Conservation (phyloP, 2,797 vertebrate species). For the Channa striata region DNA sequence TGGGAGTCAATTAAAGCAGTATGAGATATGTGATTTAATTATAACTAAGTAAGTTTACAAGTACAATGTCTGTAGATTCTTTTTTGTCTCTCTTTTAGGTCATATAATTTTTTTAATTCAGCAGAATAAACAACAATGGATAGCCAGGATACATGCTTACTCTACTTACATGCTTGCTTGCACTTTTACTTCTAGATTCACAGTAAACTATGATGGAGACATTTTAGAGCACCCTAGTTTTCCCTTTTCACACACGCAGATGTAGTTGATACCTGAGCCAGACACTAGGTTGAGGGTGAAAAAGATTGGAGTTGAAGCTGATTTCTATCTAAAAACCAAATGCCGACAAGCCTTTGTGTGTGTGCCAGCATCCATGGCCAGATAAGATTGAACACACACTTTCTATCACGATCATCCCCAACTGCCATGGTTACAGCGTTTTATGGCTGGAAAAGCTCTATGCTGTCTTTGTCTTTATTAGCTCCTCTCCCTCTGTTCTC, state of each 20-base stretch:
- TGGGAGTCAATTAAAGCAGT: no score
- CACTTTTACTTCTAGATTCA: not conserved
- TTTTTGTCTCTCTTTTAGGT: not conserved
- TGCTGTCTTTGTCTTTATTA: constrained; percentile 22
- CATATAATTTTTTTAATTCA: not conserved
- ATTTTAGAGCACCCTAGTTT: constrained; percentile 35
- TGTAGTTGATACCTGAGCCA: constrained; percentile 25
- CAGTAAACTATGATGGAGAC: constrained; percentile 1
- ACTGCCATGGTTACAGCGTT: constrained; percentile 69
- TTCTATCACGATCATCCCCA: constrained; percentile 71
- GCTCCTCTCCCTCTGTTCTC: constrained; percentile 30
- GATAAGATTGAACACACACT: constrained; percentile 69
- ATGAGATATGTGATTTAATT: no score
- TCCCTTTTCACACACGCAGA: not conserved
- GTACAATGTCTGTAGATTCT: not conserved
- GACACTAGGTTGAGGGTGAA: constrained; percentile 55
- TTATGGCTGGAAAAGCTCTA: constrained; percentile 49
- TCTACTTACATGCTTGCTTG: no score
- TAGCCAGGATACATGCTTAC: not conserved
- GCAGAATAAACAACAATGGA: not conserved
- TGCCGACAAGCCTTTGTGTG: constrained; percentile 67
- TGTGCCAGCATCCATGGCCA: constrained; percentile 61
- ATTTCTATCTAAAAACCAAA: constrained; percentile 72
- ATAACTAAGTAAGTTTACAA: constrained; percentile 14
- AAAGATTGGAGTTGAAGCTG: constrained; percentile 66